Percentiles rank a stretch among this genome's conserved stretches.
phyloP scores from a whole-genome alignment of 2,888 invertebrate genomes.

The Neoascia interrupta region DNA sequence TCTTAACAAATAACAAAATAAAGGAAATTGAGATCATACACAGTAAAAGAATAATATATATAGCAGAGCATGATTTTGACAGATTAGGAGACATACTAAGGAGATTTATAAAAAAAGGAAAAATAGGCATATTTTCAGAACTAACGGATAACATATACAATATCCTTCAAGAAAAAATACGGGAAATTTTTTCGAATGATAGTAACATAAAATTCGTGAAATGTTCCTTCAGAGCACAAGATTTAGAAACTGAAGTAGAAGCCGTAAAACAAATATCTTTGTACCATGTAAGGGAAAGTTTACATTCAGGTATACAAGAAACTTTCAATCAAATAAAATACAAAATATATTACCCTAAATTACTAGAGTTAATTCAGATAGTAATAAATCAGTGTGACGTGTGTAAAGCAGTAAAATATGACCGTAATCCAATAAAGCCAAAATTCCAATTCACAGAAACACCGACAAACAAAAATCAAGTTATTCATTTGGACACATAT shows the following conservation, averaged over 20 bases:
- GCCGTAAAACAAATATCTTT: slow-evolving; percentile 65
- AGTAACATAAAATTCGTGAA: slow-evolving; percentile 61
- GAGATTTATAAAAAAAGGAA: slow-evolving; percentile 62
- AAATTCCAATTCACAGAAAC: slow-evolving; percentile 62
- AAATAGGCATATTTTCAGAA: slow-evolving; percentile 62
- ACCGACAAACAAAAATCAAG: slow-evolving; percentile 42
- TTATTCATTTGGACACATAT: slow-evolving; percentile 52
- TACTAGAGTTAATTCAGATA: slow-evolving; percentile 28
- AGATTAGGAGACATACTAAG: slow-evolving; percentile 55
- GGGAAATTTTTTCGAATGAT: slow-evolving; percentile 65
- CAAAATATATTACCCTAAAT: slow-evolving; percentile 69
- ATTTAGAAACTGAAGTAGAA: slow-evolving; percentile 62
- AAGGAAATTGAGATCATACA: not conserved
- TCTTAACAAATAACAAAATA: slow-evolving; percentile 5
- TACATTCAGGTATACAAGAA: slow-evolving; percentile 67
- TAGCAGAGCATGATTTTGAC: slow-evolving; percentile 5
- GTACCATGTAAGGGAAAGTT: slow-evolving; percentile 58
- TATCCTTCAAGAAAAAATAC: slow-evolving; percentile 62
- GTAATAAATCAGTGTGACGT: slow-evolving; percentile 14
- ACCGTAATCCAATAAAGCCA: slow-evolving; percentile 24
- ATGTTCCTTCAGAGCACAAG: slow-evolving; percentile 63
- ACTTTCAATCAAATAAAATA: slow-evolving; percentile 65
- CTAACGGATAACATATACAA: slow-evolving; percentile 58
- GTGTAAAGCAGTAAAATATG: slow-evolving; percentile 13
- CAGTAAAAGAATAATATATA: slow-evolving; percentile 10